Percentiles rank a stretch among this genome's conserved stretches.
Conservation (phyloP, 2,797 vertebrate species). For the Acrossocheilus fasciatus region DNA sequence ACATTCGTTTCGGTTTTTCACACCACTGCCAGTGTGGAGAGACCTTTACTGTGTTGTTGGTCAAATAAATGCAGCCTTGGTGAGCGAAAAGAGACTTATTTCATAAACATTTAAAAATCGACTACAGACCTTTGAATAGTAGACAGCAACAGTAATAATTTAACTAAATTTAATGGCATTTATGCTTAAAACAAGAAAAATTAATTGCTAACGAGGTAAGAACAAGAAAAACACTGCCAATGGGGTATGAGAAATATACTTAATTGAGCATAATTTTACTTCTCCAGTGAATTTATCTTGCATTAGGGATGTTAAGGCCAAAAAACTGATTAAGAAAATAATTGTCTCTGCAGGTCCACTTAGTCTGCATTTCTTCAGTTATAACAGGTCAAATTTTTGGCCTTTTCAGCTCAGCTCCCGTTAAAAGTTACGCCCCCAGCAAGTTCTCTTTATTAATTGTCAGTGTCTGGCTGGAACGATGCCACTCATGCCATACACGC, state of each 20-base stretch:
- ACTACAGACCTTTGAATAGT: not conserved
- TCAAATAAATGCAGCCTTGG: not conserved
- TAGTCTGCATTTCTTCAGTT: conserved; percentile 1
- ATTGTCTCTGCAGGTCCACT: not conserved
- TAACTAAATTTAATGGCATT: not conserved
- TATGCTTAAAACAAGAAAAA: not conserved
- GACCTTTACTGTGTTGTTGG: not conserved
- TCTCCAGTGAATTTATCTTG: conserved; percentile 8
- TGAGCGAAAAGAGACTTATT: not conserved
- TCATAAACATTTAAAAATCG: not conserved
- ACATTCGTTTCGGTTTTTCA: too few species aligned
- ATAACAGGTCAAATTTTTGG: not conserved
- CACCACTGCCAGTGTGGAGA: too few species aligned
- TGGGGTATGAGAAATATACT: not conserved
- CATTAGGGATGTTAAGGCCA: conserved; percentile 1
- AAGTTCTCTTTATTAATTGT: conserved; percentile 43
- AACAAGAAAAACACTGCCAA: not conserved
- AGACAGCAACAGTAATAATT: too few species aligned
- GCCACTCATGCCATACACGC: conserved; percentile 27
- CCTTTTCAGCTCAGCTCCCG: conserved; percentile 6
- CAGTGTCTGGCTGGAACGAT: conserved; percentile 23
- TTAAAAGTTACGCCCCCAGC: conserved; percentile 4
- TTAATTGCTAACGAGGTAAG: not conserved
- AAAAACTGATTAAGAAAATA: conserved; percentile 5
- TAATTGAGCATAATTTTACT: not conserved